These are phyloP conservation scores for Eumeta japonica DNA, from an alignment of 1,140 invertebrate species.

Conservation along the genomic window DNA sequence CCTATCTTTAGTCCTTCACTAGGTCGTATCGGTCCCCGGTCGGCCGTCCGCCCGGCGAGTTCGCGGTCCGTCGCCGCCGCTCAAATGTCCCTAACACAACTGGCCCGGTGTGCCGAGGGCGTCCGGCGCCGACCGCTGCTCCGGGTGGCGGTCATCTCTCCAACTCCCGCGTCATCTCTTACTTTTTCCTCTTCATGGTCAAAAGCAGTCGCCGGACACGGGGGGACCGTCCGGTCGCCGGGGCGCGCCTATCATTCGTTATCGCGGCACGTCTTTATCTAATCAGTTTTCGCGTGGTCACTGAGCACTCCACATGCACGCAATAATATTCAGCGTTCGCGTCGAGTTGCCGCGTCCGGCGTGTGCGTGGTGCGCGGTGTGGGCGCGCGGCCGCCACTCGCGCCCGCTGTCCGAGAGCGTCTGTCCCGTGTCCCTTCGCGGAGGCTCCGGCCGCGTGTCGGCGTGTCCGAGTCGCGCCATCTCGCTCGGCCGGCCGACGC, in stretches of 20 bases:
- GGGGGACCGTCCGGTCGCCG: background rate
- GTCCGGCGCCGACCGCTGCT: constrained; percentile 41
- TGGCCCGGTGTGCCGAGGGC: constrained; percentile 48
- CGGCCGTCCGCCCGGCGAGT: constrained; percentile 50
- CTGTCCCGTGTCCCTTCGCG: constrained; percentile 56
- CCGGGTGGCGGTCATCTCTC: too few relatives aligned
- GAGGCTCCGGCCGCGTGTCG: constrained; percentile 49
- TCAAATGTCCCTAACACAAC: too few relatives aligned
- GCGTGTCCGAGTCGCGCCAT: constrained; percentile 39
- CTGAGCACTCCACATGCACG: constrained; percentile 21
- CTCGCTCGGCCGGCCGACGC: constrained; percentile 47
- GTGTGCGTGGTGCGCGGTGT: constrained; percentile 32
- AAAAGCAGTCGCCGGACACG: too few relatives aligned
- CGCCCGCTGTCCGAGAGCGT: constrained; percentile 58
- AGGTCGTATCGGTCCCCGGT: too few relatives aligned
- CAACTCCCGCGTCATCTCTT: constrained; percentile 42
- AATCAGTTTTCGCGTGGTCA: constrained; percentile 38
- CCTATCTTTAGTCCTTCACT: constrained; percentile 54
- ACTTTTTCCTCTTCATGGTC: constrained; percentile 51
- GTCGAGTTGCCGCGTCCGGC: constrained; percentile 12
- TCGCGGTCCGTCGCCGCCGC: constrained; percentile 44
- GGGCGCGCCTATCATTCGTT: background rate
- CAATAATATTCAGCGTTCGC: constrained; percentile 23
- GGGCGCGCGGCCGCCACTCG: constrained; percentile 50
- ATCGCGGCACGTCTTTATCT: constrained; percentile 37